Percentiles rank a stretch among this genome's conserved stretches.
phyloP scores from a whole-genome alignment of 2,113 vertebrate species.

The cat (Felis catus) region F.catus_Fca126_mat1.0 CM031419.1:3125501-3126000 shows the following conservation, averaged over 20 bases:
- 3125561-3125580: accelerated
- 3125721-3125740: too few species aligned
- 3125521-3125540: neutral
- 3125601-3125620: too few species aligned
- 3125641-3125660: accelerated
- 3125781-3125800: neutral
- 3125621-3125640: neutral
- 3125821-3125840: accelerated
- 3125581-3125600: too few species aligned
- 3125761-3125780: neutral
- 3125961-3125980: accelerated
- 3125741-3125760: neutral
- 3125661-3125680: too few species aligned
- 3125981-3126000: accelerated
- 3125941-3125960: neutral
- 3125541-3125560: accelerated
- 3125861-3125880: accelerated
- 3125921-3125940: neutral
- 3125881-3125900: neutral
- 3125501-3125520: too few species aligned
- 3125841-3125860: neutral
- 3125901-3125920: neutral
- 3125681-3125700: accelerated
- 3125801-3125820: neutral
- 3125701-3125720: neutral